These are phyloP conservation scores for Rachycentron canadum DNA, from an alignment of 2,797 vertebrate species.

Conservation along the genomic window DNA sequence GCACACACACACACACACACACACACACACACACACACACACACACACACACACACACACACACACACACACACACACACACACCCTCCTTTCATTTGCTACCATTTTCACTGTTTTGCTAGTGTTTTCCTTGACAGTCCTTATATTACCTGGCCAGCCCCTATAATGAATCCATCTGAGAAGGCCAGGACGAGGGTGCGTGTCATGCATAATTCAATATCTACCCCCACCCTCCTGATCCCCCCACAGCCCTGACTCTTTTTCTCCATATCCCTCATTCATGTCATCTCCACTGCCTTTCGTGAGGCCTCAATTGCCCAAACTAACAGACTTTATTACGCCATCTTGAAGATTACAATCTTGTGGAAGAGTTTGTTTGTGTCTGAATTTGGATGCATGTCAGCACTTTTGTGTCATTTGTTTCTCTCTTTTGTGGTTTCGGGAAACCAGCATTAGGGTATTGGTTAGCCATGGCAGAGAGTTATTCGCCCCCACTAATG, in stretches of 20 bases:
- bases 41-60: conserved; percentile 21
- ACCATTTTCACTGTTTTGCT: conserved; percentile 71
- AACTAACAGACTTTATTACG: conserved; percentile 85
- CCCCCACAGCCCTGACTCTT: conserved; percentile 20
- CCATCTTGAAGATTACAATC: conserved; percentile 87
- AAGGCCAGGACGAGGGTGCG: conserved; percentile 69
- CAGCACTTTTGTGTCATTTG: conserved; percentile 14
- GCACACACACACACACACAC: conserved; percentile 19
- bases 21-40: conserved; percentile 17
- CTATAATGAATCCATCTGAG: conserved; percentile 90
- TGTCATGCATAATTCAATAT: conserved; percentile 91
- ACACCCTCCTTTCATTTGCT: conserved; percentile 46
- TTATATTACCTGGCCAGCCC: conserved; percentile 85
- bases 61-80: conserved; percentile 26
- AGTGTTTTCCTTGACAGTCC: conserved; percentile 82
- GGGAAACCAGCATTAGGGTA: conserved; percentile 73
- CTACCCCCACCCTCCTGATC: neutral
- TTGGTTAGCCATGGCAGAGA: conserved; percentile 60
- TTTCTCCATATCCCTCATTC: conserved; percentile 68
- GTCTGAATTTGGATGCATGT: conserved; percentile 17
- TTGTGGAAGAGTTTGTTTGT: conserved; percentile 57
- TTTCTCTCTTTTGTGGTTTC: conserved; percentile 68
- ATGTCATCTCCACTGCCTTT: conserved; percentile 77
- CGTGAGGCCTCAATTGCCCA: conserved; percentile 82
- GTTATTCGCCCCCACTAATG: conserved; percentile 41